Conservation (phyloP, 1,140 invertebrate genomes). For the Tetraneura akinire region DNA sequence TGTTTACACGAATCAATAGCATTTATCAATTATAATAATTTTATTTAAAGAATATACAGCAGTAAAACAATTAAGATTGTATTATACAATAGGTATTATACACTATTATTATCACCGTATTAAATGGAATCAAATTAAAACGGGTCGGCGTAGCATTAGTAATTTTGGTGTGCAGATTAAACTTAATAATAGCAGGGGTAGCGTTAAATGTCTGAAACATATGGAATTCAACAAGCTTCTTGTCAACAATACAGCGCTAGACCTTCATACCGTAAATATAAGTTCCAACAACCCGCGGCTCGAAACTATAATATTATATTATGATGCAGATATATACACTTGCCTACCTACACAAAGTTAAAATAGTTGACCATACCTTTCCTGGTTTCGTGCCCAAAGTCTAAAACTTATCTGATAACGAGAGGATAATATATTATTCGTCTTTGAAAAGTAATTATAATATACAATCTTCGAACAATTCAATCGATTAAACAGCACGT, state of each 20-base stretch:
- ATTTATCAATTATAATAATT: too few relatives aligned
- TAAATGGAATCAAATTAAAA: conserved; percentile 5
- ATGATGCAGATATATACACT: too few relatives aligned
- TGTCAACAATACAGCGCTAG: neutral
- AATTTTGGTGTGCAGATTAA: neutral
- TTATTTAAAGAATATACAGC: too few relatives aligned
- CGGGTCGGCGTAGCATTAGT: conserved; percentile 7
- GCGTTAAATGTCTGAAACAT: neutral
- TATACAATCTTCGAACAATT: conserved; percentile 23
- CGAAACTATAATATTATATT: too few relatives aligned
- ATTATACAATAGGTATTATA: neutral
- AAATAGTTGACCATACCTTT: neutral
- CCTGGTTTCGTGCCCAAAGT: neutral
- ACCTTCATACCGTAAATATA: too few relatives aligned
- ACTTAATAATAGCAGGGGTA: neutral
- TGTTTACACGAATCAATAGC: too few relatives aligned
- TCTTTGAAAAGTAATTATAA: conserved; percentile 33
- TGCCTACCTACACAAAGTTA: too few relatives aligned
- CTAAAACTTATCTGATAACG: neutral
- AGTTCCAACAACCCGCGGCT: too few relatives aligned
- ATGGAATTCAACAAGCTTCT: neutral
- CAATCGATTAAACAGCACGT: conserved; percentile 15
- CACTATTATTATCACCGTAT: neutral
- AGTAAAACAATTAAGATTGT: too few relatives aligned
- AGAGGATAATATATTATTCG: neutral